Base-by-base conservation (phyloP, 2,888 invertebrate species). In the Xestia ashworthii region DNA sequence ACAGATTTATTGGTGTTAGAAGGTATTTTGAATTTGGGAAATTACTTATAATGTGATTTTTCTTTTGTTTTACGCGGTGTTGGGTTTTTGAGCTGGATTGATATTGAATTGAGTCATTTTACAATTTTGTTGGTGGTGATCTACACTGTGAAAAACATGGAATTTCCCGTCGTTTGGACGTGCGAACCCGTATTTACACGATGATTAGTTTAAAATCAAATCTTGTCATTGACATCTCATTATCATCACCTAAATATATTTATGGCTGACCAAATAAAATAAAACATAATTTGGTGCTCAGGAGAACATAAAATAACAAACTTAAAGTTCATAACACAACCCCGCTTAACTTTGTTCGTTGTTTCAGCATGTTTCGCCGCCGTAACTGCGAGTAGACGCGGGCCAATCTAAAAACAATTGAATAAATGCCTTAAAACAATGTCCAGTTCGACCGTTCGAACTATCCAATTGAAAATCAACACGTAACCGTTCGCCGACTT, bases 391-490 rank as follows among this genome's bases (percentile, higher is more conserved):
- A 68, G 71, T 64, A 72, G 73, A 79, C 25, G 70, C 19, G 62
- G 53, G 66, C 50, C 46, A 78, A 73, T 86, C 70, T 83, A 83
- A 83, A 84, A 86, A 79, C 83, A 83, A 86, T 87, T 70, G 64
- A 76, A 76, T 74, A 76, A 77, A 79, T 77, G 58, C 73, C 77
- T 82, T 81, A 69, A 76, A 82, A 87, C 74, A 81, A 78, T 81
- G 81, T 80, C 85, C 81, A 71, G 74, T 83, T 78, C 87, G 70
- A 79, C 79, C 74, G 76, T 80, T 82, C 83, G 71, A 82, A 92
- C 91, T 92, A 93, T 91, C 92, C 93, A 94, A 95, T 95, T 93
- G 94, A 92, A 94, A 95, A 93, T 93, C 93, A 93, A 93, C 94
- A 93, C 93, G 92, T 92, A 92, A 93, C 91, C 87, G 90, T 91